Evolutionary conservation across 2,113 vertebrate genomes (phyloP).

Genomic region (Danionella cerebrum): DNA sequence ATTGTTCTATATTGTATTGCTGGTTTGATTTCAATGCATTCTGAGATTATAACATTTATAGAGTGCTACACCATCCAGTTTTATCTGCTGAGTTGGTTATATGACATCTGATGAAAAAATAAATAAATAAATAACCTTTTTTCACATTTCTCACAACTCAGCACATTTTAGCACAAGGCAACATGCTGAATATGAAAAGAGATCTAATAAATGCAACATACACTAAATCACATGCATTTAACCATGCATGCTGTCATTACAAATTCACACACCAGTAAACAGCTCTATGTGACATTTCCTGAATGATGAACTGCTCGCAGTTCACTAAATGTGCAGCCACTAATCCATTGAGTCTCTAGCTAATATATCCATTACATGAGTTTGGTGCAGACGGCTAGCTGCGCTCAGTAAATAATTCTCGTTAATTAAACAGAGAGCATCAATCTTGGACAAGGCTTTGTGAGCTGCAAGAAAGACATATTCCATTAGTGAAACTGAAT

Average conservation of each 20-base stretch:
- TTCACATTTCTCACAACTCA: background rate
- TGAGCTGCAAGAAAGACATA: conserved; percentile 48
- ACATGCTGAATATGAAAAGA: background rate
- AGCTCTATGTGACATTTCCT: conserved; percentile 21
- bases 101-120: background rate
- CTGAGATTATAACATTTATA: too few relatives aligned
- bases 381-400: conserved; percentile 57
- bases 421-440: conserved; percentile 65
- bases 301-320: conserved; percentile 50
- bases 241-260: background rate
- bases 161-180: background rate
- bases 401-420: conserved; percentile 65
- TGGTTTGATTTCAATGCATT: too few relatives aligned
- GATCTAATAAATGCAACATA: background rate
- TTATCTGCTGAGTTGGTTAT: too few relatives aligned
- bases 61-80: too few relatives aligned
- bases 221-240: background rate
- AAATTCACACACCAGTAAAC: conserved; percentile 24
- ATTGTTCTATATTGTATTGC: too few relatives aligned
- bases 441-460: conserved; percentile 52
- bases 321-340: conserved; percentile 54
- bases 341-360: conserved; percentile 58
- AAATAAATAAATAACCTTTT: background rate
- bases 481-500: conserved; percentile 61
- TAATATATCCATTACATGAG: conserved; percentile 69